phyloP scores from a whole-genome alignment of 2,888 invertebrate species.

The Patella ulyssiponensis region DNA sequence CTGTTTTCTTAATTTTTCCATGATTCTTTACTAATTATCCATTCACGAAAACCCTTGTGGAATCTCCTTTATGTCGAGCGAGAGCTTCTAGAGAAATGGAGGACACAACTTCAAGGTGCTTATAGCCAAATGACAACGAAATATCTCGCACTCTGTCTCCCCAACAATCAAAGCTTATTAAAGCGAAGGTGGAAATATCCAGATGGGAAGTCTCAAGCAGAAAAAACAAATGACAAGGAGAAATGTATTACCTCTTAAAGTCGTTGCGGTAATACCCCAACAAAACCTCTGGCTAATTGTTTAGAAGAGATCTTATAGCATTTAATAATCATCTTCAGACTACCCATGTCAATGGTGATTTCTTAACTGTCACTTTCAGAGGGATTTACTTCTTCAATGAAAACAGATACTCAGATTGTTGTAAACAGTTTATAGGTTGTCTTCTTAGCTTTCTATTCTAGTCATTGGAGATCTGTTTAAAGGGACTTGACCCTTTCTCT shows the following conservation, averaged over 20 bases:
- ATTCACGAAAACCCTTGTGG: neutral
- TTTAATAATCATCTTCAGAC: constrained; percentile 2
- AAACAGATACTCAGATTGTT: too few relatives aligned
- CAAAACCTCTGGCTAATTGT: neutral
- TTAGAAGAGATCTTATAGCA: neutral
- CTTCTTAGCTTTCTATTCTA: too few relatives aligned
- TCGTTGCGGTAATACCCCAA: neutral
- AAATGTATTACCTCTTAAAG: constrained; percentile 11
- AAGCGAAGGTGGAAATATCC: neutral
- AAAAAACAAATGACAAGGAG: constrained; percentile 1
- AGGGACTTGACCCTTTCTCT: too few relatives aligned
- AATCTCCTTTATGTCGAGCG: neutral
- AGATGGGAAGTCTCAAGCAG: constrained; percentile 3
- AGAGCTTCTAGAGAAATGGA: constrained; percentile 12
- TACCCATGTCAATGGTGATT: neutral
- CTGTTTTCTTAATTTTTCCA: neutral
- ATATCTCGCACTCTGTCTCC: neutral
- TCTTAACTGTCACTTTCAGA: constrained; percentile 1
- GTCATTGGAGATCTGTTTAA: too few relatives aligned
- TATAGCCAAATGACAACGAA: constrained; percentile 3
- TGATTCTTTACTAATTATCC: constrained; percentile 9
- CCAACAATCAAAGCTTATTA: constrained; percentile 7
- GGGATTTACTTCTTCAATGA: too few relatives aligned
- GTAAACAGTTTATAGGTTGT: too few relatives aligned
- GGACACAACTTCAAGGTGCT: constrained; percentile 7